phyloP scores from a whole-genome alignment of 2,888 invertebrate species.

The Agonopterix arenella region DNA sequence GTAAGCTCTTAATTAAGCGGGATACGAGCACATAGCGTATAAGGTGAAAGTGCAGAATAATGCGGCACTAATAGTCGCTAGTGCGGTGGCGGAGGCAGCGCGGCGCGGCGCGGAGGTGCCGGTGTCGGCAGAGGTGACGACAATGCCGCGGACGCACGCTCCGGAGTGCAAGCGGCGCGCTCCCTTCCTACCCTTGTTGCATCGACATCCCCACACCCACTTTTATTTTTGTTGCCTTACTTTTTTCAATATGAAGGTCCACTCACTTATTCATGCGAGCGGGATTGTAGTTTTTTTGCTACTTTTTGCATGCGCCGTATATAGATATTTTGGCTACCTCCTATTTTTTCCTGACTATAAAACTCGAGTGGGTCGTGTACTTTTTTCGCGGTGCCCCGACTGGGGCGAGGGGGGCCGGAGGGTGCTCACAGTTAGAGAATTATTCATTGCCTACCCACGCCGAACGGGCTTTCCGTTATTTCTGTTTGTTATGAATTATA shows the following conservation, averaged over 20 bases:
- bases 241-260: slow-evolving; percentile 70
- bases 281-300: slow-evolving; percentile 69
- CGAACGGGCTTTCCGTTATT: slow-evolving; percentile 74
- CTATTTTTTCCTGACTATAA: slow-evolving; percentile 74
- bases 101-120: slow-evolving; percentile 9
- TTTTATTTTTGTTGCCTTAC: slow-evolving; percentile 55
- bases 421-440: slow-evolving; percentile 71
- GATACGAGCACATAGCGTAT: slow-evolving; percentile 4
- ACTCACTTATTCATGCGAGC: slow-evolving; percentile 74
- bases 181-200: slow-evolving; percentile 23
- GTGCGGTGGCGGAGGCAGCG: slow-evolving; percentile 12
- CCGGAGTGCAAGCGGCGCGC: slow-evolving; percentile 15
- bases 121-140: slow-evolving; percentile 11
- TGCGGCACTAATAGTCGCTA: background rate
- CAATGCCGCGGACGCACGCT: slow-evolving; percentile 14
- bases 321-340: slow-evolving; percentile 73
- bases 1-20: too few species aligned
- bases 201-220: slow-evolving; percentile 26
- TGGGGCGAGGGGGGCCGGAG: slow-evolving; percentile 22
- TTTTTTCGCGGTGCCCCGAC: slow-evolving; percentile 67
- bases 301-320: slow-evolving; percentile 64
- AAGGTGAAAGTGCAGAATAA: background rate
- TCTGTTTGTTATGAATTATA: slow-evolving; percentile 76
- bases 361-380: slow-evolving; percentile 68
- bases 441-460: slow-evolving; percentile 76